Conservation (phyloP, 1,140 invertebrate genomes). For the Leptinotarsa undecemlineata region DNA sequence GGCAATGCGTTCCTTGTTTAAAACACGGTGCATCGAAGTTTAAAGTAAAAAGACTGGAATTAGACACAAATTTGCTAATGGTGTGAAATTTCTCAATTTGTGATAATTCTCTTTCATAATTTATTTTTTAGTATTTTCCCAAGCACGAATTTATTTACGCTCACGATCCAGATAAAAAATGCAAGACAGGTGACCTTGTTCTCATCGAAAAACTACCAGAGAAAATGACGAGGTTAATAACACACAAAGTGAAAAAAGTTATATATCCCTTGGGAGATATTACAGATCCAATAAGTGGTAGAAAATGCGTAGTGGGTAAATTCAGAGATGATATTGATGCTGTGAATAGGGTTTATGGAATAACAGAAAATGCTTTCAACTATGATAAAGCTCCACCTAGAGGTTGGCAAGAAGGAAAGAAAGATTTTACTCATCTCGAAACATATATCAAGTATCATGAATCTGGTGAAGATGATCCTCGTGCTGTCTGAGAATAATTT, state of each 20-base stretch:
- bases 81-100: slow-evolving; percentile 56
- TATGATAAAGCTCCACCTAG: slow-evolving; percentile 76
- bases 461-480: slow-evolving; percentile 66
- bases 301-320: slow-evolving; percentile 70
- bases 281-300: slow-evolving; percentile 80
- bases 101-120: slow-evolving; percentile 23
- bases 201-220: slow-evolving; percentile 73
- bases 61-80: slow-evolving; percentile 71
- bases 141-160: slow-evolving; percentile 73
- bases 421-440: slow-evolving; percentile 77
- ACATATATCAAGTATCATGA: slow-evolving; percentile 77
- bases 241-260: slow-evolving; percentile 77
- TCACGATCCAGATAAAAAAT: slow-evolving; percentile 74
- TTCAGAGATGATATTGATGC: slow-evolving; percentile 77
- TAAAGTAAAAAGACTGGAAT: slow-evolving; percentile 68
- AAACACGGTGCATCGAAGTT: slow-evolving; percentile 79
- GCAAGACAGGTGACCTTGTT: slow-evolving; percentile 81
- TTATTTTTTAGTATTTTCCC: slow-evolving; percentile 74
- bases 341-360: slow-evolving; percentile 71
- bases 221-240: slow-evolving; percentile 74
- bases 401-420: slow-evolving; percentile 79
- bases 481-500: slow-evolving; percentile 36
- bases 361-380: slow-evolving; percentile 68
- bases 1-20: slow-evolving; percentile 71
- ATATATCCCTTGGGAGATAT: slow-evolving; percentile 82